A percentile compares a stretch with the other conserved stretches of the same genome.
phyloP scores from a whole-genome alignment of 1,140 invertebrate species.

The Arctopsyche grandis region DNA sequence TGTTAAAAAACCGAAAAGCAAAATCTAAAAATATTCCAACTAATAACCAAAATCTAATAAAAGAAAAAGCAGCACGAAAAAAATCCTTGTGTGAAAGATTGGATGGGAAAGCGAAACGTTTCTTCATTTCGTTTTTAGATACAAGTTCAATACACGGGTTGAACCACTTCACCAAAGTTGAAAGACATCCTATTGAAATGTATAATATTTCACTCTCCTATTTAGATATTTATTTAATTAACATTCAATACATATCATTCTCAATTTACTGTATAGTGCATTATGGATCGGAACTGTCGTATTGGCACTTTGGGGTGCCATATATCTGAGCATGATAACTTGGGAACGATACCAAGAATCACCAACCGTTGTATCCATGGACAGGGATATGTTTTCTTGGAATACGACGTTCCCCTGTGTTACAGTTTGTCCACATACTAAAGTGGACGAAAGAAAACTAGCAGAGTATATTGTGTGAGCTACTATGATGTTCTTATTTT shows the following conservation, averaged over 20 bases:
- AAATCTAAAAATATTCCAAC: slow-evolving; percentile 31
- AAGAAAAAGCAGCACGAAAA: slow-evolving; percentile 8
- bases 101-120: slow-evolving; percentile 50
- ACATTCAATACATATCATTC: too few relatives aligned
- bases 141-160: slow-evolving; percentile 54
- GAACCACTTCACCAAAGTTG: slow-evolving; percentile 57
- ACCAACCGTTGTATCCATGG: slow-evolving; percentile 74
- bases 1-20: slow-evolving; percentile 38
- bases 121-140: slow-evolving; percentile 60
- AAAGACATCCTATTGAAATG: slow-evolving; percentile 63
- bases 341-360: slow-evolving; percentile 72
- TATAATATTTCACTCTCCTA: slow-evolving; percentile 45
- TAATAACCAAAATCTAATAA: slow-evolving; percentile 13
- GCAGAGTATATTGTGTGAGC: slow-evolving; percentile 64
- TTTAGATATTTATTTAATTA: too few relatives aligned
- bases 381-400: slow-evolving; percentile 76
- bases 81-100: slow-evolving; percentile 44
- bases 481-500: too few relatives aligned
- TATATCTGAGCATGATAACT: slow-evolving; percentile 68
- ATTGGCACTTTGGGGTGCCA: slow-evolving; percentile 59
- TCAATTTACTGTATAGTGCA: slow-evolving; percentile 9
- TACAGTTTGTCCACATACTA: slow-evolving; percentile 68
- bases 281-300: slow-evolving; percentile 59
- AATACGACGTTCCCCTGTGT: slow-evolving; percentile 74
- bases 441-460: slow-evolving; percentile 65